Conservation (phyloP, 2,113 vertebrate species). For the Lepus americanus region DNA sequence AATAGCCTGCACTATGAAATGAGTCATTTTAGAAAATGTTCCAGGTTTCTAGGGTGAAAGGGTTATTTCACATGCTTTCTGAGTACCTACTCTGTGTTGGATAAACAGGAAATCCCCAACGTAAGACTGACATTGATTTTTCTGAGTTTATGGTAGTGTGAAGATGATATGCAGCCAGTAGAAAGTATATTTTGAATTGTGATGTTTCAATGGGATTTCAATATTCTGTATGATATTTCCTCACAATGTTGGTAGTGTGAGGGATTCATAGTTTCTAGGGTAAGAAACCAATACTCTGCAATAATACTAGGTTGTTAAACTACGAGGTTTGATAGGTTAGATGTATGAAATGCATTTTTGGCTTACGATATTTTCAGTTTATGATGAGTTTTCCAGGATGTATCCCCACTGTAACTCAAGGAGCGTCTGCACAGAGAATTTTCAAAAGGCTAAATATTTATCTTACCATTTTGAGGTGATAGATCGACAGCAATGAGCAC, state of each 20-base stretch:
- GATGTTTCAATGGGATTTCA: not conserved
- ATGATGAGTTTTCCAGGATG: not conserved
- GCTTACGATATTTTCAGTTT: not conserved
- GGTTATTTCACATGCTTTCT: not conserved
- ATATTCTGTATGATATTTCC: not conserved
- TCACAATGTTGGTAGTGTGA: not conserved
- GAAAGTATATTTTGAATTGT: not conserved
- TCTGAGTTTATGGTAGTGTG: not conserved
- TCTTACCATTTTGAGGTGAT: not conserved
- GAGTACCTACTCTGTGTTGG: not conserved
- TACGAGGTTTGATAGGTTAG: too few relatives aligned
- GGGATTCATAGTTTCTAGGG: not conserved
- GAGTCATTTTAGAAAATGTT: not conserved
- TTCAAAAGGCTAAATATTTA: not conserved
- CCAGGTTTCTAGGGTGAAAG: not conserved
- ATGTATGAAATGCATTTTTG: too few relatives aligned
- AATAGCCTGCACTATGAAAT: not conserved
- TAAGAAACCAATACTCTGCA: too few relatives aligned
- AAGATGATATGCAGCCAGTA: not conserved
- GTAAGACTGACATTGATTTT: too few relatives aligned
- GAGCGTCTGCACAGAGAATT: not conserved
- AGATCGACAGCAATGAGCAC: not conserved
- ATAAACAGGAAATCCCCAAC: not conserved
- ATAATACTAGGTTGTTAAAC: too few relatives aligned
- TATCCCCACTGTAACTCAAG: not conserved